Evolutionary conservation across 2,888 invertebrate genomes (phyloP).

Genomic region (Orthosia incerta): DNA sequence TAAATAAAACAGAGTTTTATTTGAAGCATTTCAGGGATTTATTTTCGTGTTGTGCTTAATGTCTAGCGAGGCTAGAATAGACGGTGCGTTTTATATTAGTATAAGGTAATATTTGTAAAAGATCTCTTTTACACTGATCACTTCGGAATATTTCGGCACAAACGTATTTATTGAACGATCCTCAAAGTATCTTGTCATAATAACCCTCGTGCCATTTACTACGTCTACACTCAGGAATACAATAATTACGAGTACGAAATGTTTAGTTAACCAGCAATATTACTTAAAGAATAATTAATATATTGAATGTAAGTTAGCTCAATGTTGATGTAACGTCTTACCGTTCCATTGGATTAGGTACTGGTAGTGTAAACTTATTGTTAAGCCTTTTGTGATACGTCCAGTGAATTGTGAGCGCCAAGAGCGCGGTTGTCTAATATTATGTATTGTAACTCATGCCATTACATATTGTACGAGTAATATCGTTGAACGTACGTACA

Average conservation of each 20-base stretch:
- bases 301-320: slow-evolving; percentile 90
- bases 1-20: slow-evolving; percentile 91
- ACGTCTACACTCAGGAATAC: slow-evolving; percentile 85
- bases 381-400: slow-evolving; percentile 90
- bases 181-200: slow-evolving; percentile 88
- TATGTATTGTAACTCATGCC: slow-evolving; percentile 71
- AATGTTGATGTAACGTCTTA: slow-evolving; percentile 88
- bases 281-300: slow-evolving; percentile 89
- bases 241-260: slow-evolving; percentile 81
- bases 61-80: slow-evolving; percentile 88
- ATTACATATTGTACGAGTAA: slow-evolving; percentile 57
- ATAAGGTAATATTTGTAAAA: slow-evolving; percentile 76
- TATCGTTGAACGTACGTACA: slow-evolving; percentile 59
- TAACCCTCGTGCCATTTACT: slow-evolving; percentile 88
- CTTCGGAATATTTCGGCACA: slow-evolving; percentile 79
- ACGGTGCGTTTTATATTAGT: slow-evolving; percentile 80
- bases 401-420: slow-evolving; percentile 81
- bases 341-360: slow-evolving; percentile 90
- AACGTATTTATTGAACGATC: slow-evolving; percentile 73
- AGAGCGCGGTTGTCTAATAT: slow-evolving; percentile 44
- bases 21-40: slow-evolving; percentile 89
- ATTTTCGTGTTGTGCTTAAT: slow-evolving; percentile 86
- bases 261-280: slow-evolving; percentile 89
- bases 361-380: slow-evolving; percentile 85
- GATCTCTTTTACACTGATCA: slow-evolving; percentile 76